A percentile compares a stretch with the other conserved stretches of the same genome.
Evolutionary conservation across 2,888 invertebrate genomes (phyloP).

Genomic region (Unio pictorum): DNA sequence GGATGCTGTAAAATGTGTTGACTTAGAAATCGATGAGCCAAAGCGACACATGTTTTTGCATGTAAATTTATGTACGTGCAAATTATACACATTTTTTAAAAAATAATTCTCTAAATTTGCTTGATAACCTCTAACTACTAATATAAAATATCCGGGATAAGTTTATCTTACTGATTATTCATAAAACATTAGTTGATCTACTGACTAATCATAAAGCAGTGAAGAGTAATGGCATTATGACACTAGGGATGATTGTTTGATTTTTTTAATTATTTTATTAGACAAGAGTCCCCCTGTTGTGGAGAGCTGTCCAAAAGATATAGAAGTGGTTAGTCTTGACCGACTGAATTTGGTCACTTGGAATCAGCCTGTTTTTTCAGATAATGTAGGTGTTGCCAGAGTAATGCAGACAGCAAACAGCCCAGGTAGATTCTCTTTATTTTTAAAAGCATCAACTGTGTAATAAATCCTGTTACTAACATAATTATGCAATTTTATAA

Average conservation of each 20-base stretch:
- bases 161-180: too few species aligned
- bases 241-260: background rate
- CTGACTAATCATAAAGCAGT: background rate
- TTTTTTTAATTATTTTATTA: conserved; percentile 18
- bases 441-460: background rate
- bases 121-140: too few species aligned
- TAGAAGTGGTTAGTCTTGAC: conserved; percentile 30
- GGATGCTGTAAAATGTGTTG: too few species aligned
- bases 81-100: too few species aligned
- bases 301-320: conserved; percentile 45
- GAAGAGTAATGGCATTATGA: conserved; percentile 1
- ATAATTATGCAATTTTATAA: too few species aligned
- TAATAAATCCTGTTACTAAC: too few species aligned
- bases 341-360: conserved; percentile 45
- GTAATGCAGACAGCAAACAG: conserved; percentile 44
- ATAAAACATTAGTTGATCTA: too few species aligned
- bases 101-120: too few species aligned
- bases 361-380: conserved; percentile 52
- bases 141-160: too few species aligned
- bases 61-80: too few species aligned
- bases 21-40: too few species aligned
- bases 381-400: conserved; percentile 41
- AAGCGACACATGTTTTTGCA: too few species aligned
- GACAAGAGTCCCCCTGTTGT: conserved; percentile 55
- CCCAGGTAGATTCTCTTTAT: conserved; percentile 39